Conservation (phyloP, 2,113 vertebrate genomes). For the Cairina moschata region DNA sequence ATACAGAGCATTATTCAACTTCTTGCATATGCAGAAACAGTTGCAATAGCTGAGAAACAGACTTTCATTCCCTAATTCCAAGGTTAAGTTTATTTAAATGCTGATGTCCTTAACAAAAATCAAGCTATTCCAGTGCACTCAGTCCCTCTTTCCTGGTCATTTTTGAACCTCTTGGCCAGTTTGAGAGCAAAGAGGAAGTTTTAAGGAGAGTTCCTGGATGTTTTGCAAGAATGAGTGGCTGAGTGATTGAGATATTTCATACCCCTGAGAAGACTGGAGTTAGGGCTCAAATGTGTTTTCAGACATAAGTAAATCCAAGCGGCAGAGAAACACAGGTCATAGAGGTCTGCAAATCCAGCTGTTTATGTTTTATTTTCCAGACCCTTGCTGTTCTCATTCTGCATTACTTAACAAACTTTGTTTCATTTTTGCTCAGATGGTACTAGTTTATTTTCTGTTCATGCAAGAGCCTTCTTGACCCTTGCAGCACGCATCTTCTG, state of each 20-base stretch:
- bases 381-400: not conserved
- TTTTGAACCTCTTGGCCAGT: not conserved
- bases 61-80: not conserved
- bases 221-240: not conserved
- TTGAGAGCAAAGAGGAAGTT: not conserved
- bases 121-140: not conserved
- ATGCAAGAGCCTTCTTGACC: not conserved
- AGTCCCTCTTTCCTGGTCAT: not conserved
- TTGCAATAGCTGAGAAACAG: not conserved
- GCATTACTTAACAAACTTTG: not conserved
- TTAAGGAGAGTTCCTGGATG: not conserved
- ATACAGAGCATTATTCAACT: not conserved
- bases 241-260: not conserved
- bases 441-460: not conserved
- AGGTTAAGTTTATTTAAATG: not conserved
- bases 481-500: not conserved
- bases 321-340: not conserved
- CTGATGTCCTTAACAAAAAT: not conserved
- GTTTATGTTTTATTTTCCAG: not conserved
- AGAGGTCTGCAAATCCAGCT: not conserved
- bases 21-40: not conserved
- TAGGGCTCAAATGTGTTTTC: not conserved
- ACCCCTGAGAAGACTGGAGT: not conserved
- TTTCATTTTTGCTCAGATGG: not conserved
- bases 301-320: not conserved